Conservation (phyloP, 2,797 vertebrate genomes). For the Pelochelys cantorii region DNA sequence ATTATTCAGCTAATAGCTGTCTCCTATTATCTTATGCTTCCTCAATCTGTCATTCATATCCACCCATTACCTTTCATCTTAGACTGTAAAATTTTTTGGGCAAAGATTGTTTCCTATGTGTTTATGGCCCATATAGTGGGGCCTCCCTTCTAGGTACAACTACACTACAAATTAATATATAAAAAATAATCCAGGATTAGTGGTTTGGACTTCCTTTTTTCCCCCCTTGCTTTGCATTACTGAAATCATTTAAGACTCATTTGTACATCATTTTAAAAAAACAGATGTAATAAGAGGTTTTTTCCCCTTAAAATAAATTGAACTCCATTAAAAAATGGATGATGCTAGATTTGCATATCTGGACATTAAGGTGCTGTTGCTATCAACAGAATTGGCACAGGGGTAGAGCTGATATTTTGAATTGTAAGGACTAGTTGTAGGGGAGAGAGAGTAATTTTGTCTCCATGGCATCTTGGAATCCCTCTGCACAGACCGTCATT, state of each 20-base stretch:
- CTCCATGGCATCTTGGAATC: background rate
- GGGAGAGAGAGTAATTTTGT: background rate
- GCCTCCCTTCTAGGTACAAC: background rate
- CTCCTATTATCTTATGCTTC: constrained; percentile 4
- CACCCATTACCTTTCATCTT: background rate
- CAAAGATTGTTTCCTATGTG: background rate
- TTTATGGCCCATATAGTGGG: background rate
- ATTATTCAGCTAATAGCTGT: constrained; percentile 8
- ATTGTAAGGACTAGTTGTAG: background rate
- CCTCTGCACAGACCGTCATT: background rate
- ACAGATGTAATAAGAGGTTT: background rate
- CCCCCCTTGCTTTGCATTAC: background rate
- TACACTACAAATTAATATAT: background rate
- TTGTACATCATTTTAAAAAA: background rate
- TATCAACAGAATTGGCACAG: background rate
- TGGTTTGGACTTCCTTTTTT: background rate
- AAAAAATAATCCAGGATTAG: background rate
- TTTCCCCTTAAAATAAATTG: background rate
- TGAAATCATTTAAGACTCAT: background rate
- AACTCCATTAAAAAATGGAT: too few species aligned
- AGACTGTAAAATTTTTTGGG: background rate
- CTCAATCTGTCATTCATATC: constrained; percentile 12
- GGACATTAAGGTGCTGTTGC: background rate
- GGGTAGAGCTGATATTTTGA: background rate
- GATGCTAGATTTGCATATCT: background rate